Percentiles rank a stretch among this genome's conserved stretches.
Conservation (phyloP, 2,113 vertebrate species). For the Oncorhynchus keta region DNA sequence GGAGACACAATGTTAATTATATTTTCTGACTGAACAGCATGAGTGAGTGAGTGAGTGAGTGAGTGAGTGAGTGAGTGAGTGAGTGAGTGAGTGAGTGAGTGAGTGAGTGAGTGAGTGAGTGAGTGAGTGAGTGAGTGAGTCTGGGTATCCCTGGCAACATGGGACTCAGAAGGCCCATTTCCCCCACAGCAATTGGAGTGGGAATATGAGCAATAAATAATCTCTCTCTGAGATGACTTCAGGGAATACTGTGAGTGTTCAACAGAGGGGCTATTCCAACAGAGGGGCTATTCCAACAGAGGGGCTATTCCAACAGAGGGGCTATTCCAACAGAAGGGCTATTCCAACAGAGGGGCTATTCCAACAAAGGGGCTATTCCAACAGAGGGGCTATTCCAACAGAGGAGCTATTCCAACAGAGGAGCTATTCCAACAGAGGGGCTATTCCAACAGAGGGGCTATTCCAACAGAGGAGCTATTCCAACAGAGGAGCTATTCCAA, state of each 20-base stretch:
- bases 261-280: constrained; percentile 46
- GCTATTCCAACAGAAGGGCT: too few relatives aligned
- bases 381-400: too few relatives aligned
- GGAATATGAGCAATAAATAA: constrained; percentile 52
- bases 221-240: constrained; percentile 25
- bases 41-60: not conserved
- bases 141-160: constrained; percentile 33
- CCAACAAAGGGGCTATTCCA: too few relatives aligned
- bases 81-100: too few relatives aligned
- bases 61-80: too few relatives aligned
- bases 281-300: too few relatives aligned
- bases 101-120: not conserved
- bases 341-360: too few relatives aligned
- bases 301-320: too few relatives aligned
- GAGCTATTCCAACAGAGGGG: too few relatives aligned
- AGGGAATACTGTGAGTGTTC: constrained; percentile 52
- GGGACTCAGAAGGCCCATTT: constrained; percentile 48
- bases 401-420: too few relatives aligned
- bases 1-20: constrained; percentile 29
- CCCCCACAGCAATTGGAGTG: constrained; percentile 42
- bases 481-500: constrained; percentile 35
- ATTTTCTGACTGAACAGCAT: constrained; percentile 40
- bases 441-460: too few relatives aligned
- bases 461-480: too few relatives aligned
- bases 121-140: not conserved